Percentiles rank a stretch among this genome's conserved stretches.
These are phyloP conservation scores for Adrianichthys oophorus DNA, from an alignment of 2,797 vertebrate species.

Conservation along the genomic window DNA sequence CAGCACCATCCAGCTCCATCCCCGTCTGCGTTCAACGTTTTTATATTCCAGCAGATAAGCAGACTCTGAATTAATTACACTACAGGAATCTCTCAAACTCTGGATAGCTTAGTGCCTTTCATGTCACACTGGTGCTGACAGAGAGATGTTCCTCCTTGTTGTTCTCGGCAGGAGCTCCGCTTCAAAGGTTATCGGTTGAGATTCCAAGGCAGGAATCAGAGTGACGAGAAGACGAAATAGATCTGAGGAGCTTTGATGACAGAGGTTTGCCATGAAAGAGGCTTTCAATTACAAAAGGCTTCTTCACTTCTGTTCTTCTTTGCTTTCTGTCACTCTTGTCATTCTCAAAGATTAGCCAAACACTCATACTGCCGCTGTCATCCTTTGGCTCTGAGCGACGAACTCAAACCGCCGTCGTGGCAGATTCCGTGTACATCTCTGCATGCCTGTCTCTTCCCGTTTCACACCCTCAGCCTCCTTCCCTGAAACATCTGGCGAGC, in stretches of 20 bases:
- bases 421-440: slow-evolving; percentile 38
- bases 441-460: slow-evolving; percentile 40
- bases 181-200: slow-evolving; percentile 66
- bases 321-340: slow-evolving; percentile 44
- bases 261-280: slow-evolving; percentile 54
- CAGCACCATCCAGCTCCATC: slow-evolving; percentile 26
- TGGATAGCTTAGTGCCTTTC: slow-evolving; percentile 51
- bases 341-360: slow-evolving; percentile 43
- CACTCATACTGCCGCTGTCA: slow-evolving; percentile 32
- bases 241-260: slow-evolving; percentile 67
- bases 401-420: slow-evolving; percentile 46
- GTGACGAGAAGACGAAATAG: slow-evolving; percentile 58
- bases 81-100: slow-evolving; percentile 39
- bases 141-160: slow-evolving; percentile 57
- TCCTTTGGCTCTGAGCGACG: slow-evolving; percentile 38
- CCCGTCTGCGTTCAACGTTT: slow-evolving; percentile 35
- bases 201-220: slow-evolving; percentile 58
- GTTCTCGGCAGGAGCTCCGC: slow-evolving; percentile 42
- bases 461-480: slow-evolving; percentile 7
- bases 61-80: slow-evolving; percentile 69
- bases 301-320: slow-evolving; percentile 32
- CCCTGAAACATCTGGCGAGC: slow-evolving; percentile 18
- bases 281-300: slow-evolving; percentile 68
- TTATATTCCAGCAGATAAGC: slow-evolving; percentile 59
- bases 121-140: slow-evolving; percentile 49